These are phyloP conservation scores for Pangasius macronema DNA, from an alignment of 2,797 vertebrate genomes.

Conservation along the genomic window DNA sequence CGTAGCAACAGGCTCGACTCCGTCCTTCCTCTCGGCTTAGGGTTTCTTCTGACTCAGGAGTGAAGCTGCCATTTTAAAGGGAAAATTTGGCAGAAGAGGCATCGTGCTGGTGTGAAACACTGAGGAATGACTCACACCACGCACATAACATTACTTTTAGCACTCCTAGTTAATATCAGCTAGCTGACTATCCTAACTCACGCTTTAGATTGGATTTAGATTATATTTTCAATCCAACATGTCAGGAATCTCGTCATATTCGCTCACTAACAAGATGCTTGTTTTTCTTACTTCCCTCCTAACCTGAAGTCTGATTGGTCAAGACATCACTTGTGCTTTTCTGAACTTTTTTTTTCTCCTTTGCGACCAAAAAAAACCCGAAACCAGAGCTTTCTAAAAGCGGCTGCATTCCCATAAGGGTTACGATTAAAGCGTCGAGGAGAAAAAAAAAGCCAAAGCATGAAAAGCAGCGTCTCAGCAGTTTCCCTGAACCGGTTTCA, in stretches of 20 bases:
- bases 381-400: background rate
- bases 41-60: background rate
- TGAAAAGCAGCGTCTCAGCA: background rate
- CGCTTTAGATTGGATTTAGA: background rate
- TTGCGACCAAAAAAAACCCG: background rate
- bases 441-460: background rate
- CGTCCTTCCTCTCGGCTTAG: background rate
- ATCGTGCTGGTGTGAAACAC: too few species aligned
- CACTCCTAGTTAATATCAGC: too few species aligned
- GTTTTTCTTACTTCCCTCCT: background rate
- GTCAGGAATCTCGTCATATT: background rate
- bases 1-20: background rate
- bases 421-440: background rate
- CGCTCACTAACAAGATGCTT: too few species aligned
- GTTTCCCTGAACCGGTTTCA: background rate
- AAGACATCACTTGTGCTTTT: background rate
- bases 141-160: too few species aligned
- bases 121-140: background rate
- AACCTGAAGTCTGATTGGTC: background rate
- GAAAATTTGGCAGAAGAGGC: too few species aligned
- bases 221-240: background rate
- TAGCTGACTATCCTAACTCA: background rate
- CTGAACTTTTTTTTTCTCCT: background rate
- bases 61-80: background rate
- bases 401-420: background rate